A percentile compares a stretch with the other conserved stretches of the same genome.
These are phyloP conservation scores for Hiodon tergisus DNA, from an alignment of 2,113 vertebrate species.

Conservation along the genomic window DNA sequence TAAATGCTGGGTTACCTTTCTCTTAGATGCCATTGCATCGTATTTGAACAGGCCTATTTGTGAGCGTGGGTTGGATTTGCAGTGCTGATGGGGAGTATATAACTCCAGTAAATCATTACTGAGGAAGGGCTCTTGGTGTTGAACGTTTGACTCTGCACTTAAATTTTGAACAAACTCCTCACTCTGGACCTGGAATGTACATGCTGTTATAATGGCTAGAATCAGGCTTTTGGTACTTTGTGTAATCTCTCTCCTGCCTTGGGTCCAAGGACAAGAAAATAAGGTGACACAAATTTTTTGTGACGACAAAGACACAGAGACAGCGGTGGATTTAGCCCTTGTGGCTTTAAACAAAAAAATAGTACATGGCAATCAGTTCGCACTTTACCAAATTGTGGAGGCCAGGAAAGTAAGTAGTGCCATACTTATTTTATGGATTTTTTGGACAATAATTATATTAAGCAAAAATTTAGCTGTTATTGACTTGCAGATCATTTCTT, in stretches of 20 bases:
- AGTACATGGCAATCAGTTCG: slow-evolving; percentile 25
- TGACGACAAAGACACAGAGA: slow-evolving; percentile 28
- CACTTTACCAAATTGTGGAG: slow-evolving; percentile 39
- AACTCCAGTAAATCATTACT: slow-evolving; percentile 31
- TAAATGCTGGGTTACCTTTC: slow-evolving; percentile 16
- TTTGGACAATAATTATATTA: neutral
- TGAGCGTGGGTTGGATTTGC: slow-evolving; percentile 18
- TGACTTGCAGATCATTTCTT: no score
- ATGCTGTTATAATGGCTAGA: slow-evolving; percentile 22
- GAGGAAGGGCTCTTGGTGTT: slow-evolving; percentile 17
- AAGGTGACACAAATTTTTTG: slow-evolving; percentile 25
- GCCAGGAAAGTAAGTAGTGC: slow-evolving; percentile 37
- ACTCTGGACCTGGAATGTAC: neutral
- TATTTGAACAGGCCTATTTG: slow-evolving; percentile 29
- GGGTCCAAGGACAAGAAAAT: slow-evolving; percentile 4
- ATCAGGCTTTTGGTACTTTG: slow-evolving; percentile 25
- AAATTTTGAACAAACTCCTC: slow-evolving; percentile 4
- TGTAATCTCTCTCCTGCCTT: slow-evolving; percentile 28
- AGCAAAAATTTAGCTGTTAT: no score
- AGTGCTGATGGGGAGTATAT: slow-evolving; percentile 4
- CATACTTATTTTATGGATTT: neutral
- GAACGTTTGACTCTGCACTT: neutral
- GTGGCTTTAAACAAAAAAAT: slow-evolving; percentile 26
- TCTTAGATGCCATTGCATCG: slow-evolving; percentile 6
- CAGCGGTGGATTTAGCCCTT: slow-evolving; percentile 30